Conservation (phyloP, 2,113 vertebrate species). For the Syngnathus scovelli region DNA sequence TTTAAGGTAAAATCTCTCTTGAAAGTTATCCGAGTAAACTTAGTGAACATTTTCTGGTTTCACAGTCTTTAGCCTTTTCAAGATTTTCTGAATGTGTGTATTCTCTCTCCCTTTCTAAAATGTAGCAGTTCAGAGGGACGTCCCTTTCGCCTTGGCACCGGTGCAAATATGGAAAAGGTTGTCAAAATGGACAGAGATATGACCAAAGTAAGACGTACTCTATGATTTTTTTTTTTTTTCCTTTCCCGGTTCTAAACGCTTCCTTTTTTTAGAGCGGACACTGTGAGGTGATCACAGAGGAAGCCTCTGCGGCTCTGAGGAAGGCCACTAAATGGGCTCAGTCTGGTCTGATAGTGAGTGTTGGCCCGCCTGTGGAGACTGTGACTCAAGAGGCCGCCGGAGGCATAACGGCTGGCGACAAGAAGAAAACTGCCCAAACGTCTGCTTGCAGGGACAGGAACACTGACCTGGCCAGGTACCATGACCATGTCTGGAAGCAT, state of each 20-base stretch:
- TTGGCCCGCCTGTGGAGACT: slow-evolving; percentile 87
- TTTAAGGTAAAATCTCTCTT: slow-evolving; percentile 76
- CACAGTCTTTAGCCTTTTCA: not conserved
- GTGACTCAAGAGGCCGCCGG: slow-evolving; percentile 78
- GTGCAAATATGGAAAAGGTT: slow-evolving; percentile 98
- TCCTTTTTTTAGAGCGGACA: slow-evolving; percentile 77
- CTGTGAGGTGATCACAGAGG: slow-evolving; percentile 95
- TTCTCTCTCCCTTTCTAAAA: slow-evolving; percentile 11
- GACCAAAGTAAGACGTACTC: slow-evolving; percentile 84
- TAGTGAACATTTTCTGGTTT: not conserved
- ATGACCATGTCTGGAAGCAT: not conserved
- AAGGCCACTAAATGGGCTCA: slow-evolving; percentile 98
- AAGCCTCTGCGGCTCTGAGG: slow-evolving; percentile 86
- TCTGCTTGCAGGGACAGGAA: slow-evolving; percentile 93
- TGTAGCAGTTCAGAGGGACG: slow-evolving; percentile 94
- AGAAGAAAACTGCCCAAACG: slow-evolving; percentile 93
- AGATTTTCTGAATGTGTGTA: slow-evolving; percentile 1
- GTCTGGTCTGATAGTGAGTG: slow-evolving; percentile 93
- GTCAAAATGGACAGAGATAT: slow-evolving; percentile 99
- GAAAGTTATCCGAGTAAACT: not conserved
- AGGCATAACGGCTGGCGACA: slow-evolving; percentile 85
- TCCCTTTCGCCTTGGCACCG: slow-evolving; percentile 93
- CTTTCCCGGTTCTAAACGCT: not conserved
- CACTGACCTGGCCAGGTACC: slow-evolving; percentile 89
- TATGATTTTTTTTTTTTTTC: not conserved